phyloP scores from a whole-genome alignment of 2,797 vertebrate species.

The Acridotheres tristis region DNA sequence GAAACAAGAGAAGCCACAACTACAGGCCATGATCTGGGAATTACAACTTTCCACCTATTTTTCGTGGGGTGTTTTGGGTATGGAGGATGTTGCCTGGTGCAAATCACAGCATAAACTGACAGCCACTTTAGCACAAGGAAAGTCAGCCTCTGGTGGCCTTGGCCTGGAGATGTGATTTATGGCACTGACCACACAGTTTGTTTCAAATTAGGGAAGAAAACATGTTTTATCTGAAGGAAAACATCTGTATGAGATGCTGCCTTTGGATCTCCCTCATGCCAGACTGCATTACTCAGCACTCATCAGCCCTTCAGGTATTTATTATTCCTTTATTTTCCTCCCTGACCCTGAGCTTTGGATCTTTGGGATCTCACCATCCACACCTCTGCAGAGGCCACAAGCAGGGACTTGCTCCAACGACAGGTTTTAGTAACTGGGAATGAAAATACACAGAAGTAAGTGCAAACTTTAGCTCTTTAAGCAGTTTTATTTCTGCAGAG shows the following conservation, averaged over 20 bases:
- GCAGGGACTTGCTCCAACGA: background rate
- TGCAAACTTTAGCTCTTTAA: background rate
- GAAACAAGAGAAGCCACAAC: background rate
- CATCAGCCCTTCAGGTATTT: background rate
- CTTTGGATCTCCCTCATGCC: background rate
- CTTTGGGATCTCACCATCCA: background rate
- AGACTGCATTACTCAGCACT: background rate
- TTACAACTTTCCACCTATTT: background rate
- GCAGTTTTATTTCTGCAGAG: background rate
- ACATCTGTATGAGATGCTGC: background rate
- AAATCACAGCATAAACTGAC: background rate
- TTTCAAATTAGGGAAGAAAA: background rate
- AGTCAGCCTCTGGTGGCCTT: background rate
- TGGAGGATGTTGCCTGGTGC: background rate
- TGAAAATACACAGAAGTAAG: background rate
- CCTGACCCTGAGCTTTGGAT: background rate
- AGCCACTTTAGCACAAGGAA: background rate
- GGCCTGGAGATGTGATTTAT: background rate
- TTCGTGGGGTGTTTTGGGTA: background rate
- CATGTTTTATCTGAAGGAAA: background rate
- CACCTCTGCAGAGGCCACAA: fast-evolving
- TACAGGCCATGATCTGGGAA: background rate
- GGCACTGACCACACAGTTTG: background rate
- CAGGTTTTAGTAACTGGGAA: background rate
- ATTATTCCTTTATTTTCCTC: background rate